Evolutionary conservation across 1,140 invertebrate genomes (phyloP), one percentile per base, ranked within the genome.

Genomic region (Bombus superbus): DNA sequence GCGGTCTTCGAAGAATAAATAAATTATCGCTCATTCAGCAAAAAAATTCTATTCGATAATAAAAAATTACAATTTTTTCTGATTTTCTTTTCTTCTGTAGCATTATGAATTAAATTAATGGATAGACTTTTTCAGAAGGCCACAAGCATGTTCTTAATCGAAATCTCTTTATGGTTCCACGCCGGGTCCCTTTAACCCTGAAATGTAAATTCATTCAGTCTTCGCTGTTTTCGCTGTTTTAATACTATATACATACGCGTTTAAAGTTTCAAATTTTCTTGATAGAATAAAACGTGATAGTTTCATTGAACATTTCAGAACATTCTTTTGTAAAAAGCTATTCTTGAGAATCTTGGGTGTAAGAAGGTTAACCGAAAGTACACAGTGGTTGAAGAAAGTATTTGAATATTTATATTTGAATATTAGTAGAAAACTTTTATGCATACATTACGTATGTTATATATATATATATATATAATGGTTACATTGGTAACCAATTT

Each of bases 171-270:
- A 18, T 42, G 35, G 32, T 35, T 13, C 13, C 22, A 28, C 57
- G 4, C 25, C 28, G 72, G 8, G 57, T 83, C 81, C 5, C 72
- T 76, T 64, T 53, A 66, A 75, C 57, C 81, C 72, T 47, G 81
- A 76, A 82, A 82, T 11, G 11, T 40, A 8, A 32, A 72, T 53
- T 81, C 18, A 38, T 15, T 75, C 35, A 22, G 25, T 57, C 35
- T 57, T 40, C 53, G 13, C 13, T 3, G 40, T 42, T 72, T 10
- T 35, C 69, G 40, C 28, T 53, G 47, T 53, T 53, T 38, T 38
- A 25, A 40, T 10, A 38, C 15, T 22, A 32, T 38, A 22, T 18
- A 32, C 32, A 35, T 18, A 35, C 18, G 6, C 66, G 8, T 35
- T 22, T 35, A 35, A 53, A 53, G 22, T 53, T 22, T 22, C 2